Conservation (phyloP, 2,113 vertebrate genomes). For the Scophthalmus maximus region DNA sequence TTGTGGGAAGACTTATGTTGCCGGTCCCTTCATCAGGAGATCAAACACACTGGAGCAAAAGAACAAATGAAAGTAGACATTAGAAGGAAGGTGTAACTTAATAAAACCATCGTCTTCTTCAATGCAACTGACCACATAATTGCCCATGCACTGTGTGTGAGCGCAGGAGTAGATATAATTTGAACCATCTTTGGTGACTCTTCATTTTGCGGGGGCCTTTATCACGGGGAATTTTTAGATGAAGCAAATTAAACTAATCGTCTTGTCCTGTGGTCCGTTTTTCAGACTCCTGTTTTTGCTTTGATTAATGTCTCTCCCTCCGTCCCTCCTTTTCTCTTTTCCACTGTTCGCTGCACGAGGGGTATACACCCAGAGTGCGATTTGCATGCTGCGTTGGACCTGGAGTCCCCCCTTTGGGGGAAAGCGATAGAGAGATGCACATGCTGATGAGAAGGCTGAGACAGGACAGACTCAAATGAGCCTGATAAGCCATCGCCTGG, state of each 20-base stretch:
- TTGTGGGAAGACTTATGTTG: background rate
- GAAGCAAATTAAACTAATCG: slow-evolving; percentile 36
- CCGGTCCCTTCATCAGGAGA: too few species aligned
- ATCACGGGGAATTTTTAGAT: slow-evolving; percentile 18
- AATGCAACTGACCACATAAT: slow-evolving; percentile 32
- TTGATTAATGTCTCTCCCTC: slow-evolving; percentile 48
- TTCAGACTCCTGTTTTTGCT: slow-evolving; percentile 35
- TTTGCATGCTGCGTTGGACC: slow-evolving; percentile 62
- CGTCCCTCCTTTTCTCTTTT: slow-evolving; percentile 17
- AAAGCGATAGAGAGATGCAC: slow-evolving; percentile 72
- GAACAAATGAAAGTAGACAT: background rate
- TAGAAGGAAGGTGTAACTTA: background rate
- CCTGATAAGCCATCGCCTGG: slow-evolving; percentile 74
- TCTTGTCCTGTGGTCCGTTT: slow-evolving; percentile 6
- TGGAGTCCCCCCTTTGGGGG: slow-evolving; percentile 60
- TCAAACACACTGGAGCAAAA: background rate
- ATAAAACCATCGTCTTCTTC: slow-evolving; percentile 31
- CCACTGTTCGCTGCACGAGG: slow-evolving; percentile 30
- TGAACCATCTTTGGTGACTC: slow-evolving; percentile 10
- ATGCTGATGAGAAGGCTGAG: slow-evolving; percentile 75
- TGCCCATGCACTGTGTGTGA: slow-evolving; percentile 19
- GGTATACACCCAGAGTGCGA: slow-evolving; percentile 42
- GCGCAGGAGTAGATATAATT: background rate
- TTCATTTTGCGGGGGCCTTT: background rate
- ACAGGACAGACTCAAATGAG: slow-evolving; percentile 83